phyloP scores from a whole-genome alignment of 2,888 invertebrate genomes.

The Alitta virens region DNA sequence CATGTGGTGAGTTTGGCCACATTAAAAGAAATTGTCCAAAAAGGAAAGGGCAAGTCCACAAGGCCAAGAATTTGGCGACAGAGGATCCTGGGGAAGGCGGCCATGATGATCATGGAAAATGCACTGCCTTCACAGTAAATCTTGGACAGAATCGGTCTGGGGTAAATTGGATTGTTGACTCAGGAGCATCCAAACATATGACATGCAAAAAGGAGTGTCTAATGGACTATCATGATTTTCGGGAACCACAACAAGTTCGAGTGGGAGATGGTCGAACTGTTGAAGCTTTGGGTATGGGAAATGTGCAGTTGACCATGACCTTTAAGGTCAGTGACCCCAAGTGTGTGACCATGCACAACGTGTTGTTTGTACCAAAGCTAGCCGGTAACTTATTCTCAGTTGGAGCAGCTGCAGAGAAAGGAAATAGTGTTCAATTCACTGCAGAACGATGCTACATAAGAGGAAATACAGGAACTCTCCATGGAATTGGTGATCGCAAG shows the following conservation, averaged over 20 bases:
- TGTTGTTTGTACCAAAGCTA: background rate
- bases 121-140: background rate
- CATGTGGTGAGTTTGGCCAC: background rate
- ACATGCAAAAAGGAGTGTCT: background rate
- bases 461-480: too few species aligned
- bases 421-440: too few species aligned
- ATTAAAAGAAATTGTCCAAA: background rate
- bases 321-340: background rate
- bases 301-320: background rate
- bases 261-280: background rate
- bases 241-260: background rate
- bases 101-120: background rate
- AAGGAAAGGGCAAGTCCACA: too few species aligned
- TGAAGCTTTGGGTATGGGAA: background rate
- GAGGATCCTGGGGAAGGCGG: too few species aligned
- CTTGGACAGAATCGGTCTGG: background rate
- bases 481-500: too few species aligned
- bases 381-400: too few species aligned
- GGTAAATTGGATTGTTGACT: background rate
- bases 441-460: too few species aligned
- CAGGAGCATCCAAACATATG: background rate
- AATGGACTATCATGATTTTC: background rate
- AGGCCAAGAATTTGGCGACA: too few species aligned
- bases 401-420: too few species aligned
- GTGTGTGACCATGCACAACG: background rate